Evolutionary conservation across 2,888 invertebrate genomes (phyloP).

Genomic region (Halictus ligatus): DNA sequence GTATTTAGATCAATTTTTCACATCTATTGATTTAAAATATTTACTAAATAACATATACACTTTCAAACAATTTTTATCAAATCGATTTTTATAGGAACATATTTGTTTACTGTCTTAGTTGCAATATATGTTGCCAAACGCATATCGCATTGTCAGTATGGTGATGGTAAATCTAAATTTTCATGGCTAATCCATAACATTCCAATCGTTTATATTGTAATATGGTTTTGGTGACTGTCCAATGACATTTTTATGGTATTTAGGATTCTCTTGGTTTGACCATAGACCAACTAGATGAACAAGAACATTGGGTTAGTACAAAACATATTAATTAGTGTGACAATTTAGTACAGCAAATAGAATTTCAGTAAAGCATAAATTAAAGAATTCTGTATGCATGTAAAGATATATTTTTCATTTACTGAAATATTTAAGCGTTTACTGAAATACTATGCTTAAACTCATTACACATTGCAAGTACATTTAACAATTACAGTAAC

Average conservation of each 20-base stretch:
- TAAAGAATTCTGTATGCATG: not conserved
- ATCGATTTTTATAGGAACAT: conserved; percentile 30
- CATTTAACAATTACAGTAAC: not conserved
- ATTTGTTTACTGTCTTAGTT: conserved; percentile 16
- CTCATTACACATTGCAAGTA: not conserved
- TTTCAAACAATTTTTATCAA: conserved; percentile 14
- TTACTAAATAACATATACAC: not conserved
- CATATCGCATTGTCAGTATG: conserved; percentile 52
- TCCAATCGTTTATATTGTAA: conserved; percentile 70
- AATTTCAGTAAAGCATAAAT: conserved; percentile 47
- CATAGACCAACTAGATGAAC: conserved; percentile 83
- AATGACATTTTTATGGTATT: conserved; percentile 76
- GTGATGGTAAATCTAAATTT: conserved; percentile 60
- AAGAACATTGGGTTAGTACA: conserved; percentile 83
- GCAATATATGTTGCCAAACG: conserved; percentile 24
- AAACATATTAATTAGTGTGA: conserved; percentile 52
- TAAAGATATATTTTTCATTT: conserved; percentile 1
- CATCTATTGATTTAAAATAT: conserved; percentile 10
- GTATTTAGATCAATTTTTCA: not conserved
- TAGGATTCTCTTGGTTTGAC: conserved; percentile 83
- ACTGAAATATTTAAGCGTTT: conserved; percentile 28
- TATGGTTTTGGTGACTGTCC: conserved; percentile 77
- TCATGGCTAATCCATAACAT: conserved; percentile 47
- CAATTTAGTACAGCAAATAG: conserved; percentile 17
- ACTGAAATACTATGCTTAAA: conserved; percentile 31